A percentile compares a stretch with the other conserved stretches of the same genome.
phyloP scores from a whole-genome alignment of 2,888 invertebrate genomes.

The Heliothis peltigera region DNA sequence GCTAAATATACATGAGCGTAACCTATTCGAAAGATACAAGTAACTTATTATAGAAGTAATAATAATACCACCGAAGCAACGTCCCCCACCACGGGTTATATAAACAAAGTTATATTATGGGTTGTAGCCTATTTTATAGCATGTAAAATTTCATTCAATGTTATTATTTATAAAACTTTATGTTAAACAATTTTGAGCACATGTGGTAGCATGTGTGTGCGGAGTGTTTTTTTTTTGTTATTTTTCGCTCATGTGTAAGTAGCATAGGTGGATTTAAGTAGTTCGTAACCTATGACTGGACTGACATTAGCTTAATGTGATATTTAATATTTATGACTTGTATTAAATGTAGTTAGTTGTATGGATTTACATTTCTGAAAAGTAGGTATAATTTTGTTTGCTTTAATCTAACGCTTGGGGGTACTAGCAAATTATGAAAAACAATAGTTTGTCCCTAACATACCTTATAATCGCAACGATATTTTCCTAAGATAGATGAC shows the following conservation, averaged over 20 bases:
- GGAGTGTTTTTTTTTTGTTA: constrained; percentile 51
- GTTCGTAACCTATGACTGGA: constrained; percentile 85
- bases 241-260: constrained; percentile 71
- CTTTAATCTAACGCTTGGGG: constrained; percentile 65
- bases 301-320: constrained; percentile 89
- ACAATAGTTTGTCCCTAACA: not conserved
- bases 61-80: constrained; percentile 42
- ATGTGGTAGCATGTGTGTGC: constrained; percentile 47
- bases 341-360: constrained; percentile 82
- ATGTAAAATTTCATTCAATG: constrained; percentile 34
- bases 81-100: constrained; percentile 23
- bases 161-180: constrained; percentile 52
- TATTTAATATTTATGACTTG: constrained; percentile 88
- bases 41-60: constrained; percentile 8
- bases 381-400: constrained; percentile 69
- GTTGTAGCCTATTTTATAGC: constrained; percentile 26
- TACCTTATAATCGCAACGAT: not conserved
- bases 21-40: constrained; percentile 27
- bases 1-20: constrained; percentile 68
- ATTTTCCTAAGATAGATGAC: constrained; percentile 10
- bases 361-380: constrained; percentile 73
- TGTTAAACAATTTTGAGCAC: constrained; percentile 41
- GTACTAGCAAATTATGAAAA: constrained; percentile 53
- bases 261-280: constrained; percentile 73
- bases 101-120: constrained; percentile 31